These are phyloP conservation scores for Macrobrachium rosenbergii DNA, from an alignment of 1,140 invertebrate species.

Conservation along the genomic window DNA sequence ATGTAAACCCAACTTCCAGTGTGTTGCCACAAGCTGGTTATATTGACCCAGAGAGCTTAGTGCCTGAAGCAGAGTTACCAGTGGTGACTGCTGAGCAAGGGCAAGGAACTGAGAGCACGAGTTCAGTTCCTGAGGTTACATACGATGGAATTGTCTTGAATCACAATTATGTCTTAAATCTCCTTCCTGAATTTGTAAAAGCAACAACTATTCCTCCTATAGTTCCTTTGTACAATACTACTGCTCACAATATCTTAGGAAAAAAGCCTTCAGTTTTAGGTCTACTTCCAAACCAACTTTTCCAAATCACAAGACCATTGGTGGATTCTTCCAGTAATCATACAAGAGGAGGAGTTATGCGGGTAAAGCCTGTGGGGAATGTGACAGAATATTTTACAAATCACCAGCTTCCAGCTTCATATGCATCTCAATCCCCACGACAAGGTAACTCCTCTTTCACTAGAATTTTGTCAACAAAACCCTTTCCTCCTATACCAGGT, in stretches of 20 bases:
- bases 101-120: not conserved
- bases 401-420: too few relatives aligned
- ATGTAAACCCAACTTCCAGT: too few relatives aligned
- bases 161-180: constrained; percentile 55
- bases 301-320: constrained; percentile 36
- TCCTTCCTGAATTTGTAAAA: constrained; percentile 58
- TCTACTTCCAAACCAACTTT: constrained; percentile 60
- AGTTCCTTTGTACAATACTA: constrained; percentile 59
- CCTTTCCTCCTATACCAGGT: not conserved
- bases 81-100: not conserved
- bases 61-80: not conserved
- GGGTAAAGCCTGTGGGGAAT: constrained; percentile 35
- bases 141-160: constrained; percentile 52
- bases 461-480: too few relatives aligned
- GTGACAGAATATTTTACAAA: not conserved
- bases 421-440: too few relatives aligned
- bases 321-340: constrained; percentile 11
- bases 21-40: not conserved
- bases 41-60: not conserved
- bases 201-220: constrained; percentile 63
- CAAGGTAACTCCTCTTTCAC: too few relatives aligned
- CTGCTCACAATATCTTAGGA: constrained; percentile 52
- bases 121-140: not conserved
- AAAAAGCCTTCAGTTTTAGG: constrained; percentile 59
- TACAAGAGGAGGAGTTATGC: constrained; percentile 39